Base-by-base conservation (phyloP, 2,797 vertebrate species). In the Dromococcyx pavoninus region DNA sequence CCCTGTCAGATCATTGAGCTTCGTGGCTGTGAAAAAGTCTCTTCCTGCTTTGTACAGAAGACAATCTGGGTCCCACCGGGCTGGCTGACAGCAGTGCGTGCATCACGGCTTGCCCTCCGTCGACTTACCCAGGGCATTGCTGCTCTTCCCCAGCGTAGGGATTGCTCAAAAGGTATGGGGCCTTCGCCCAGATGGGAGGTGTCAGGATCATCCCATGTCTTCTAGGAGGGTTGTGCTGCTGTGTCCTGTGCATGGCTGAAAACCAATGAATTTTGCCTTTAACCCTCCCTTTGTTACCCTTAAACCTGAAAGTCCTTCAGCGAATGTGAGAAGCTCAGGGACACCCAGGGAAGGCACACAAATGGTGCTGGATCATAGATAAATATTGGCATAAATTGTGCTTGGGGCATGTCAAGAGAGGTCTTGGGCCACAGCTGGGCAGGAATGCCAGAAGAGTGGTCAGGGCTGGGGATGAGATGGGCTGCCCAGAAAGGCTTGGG, bases 11-110 rank as follows among this genome's bases (percentile, higher is more conserved):
- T 78, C 1, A 0, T 64, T 57, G 7, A 44, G 41, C 22, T 92
- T 62, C 8, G 0, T 24, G 37, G n/a, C 24, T 39, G 15, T 13
- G 0, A 1, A 5, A 3, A 1, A 8, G 5, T 2, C 11, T 27
- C 54, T 41, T 69, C 43, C 9, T 92, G 79, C 61, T 11, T 1
- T 51, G 9, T 46, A 46, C 24, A 18, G 9, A 5, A 0, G 50
- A 62, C 6, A 33, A 27, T 46, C 61, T 74, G 67, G 79, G 30
- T 73, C 61, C 85, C 79, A 73, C 73, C 56, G 39, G 43, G 54
- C 43, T 84, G 85, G 79, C 32, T 88, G 78, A 88, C 28, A 62
- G 54, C 73, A 69, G 16, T 9, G 21, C 2, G 13, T n/a, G 41
- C 32, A 2, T 83, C 85, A 32, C 35, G 73, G 90, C 43, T 44